These are phyloP conservation scores for Atrina japonica DNA, from an alignment of 2,888 invertebrate genomes.

Conservation along the genomic window DNA sequence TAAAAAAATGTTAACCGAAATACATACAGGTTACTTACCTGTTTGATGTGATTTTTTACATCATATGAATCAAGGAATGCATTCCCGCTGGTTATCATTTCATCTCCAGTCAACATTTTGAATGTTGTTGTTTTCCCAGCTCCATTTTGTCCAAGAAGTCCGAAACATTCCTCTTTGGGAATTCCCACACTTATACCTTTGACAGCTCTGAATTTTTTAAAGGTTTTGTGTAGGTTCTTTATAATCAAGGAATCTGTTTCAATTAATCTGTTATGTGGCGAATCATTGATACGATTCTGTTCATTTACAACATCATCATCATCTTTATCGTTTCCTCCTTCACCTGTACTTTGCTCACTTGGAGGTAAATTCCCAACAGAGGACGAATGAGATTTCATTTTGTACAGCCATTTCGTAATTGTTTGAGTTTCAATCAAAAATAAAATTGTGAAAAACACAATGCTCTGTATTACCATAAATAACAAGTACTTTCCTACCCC, in stretches of 20 bases:
- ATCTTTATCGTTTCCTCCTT: constrained; percentile 33
- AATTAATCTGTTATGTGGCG: constrained; percentile 48
- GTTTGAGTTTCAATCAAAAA: no score
- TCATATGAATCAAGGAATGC: constrained; percentile 81
- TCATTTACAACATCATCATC: constrained; percentile 80
- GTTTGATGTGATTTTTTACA: constrained; percentile 60
- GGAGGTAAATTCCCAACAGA: no score
- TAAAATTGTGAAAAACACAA: constrained; percentile 82
- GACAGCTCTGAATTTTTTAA: constrained; percentile 82
- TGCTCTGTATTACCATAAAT: constrained; percentile 83
- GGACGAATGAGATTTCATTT: no score
- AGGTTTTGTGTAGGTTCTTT: constrained; percentile 86
- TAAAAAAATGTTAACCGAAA: no score
- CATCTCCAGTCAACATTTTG: constrained; percentile 85
- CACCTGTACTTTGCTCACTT: no score
- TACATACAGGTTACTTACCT: constrained; percentile 56
- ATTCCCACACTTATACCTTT: constrained; percentile 75
- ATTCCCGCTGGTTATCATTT: constrained; percentile 81
- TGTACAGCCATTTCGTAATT: no score
- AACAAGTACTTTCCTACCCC: constrained; percentile 87
- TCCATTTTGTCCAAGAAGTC: constrained; percentile 91
- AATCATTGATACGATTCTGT: constrained; percentile 72
- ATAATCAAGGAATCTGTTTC: constrained; percentile 83
- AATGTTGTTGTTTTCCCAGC: constrained; percentile 95
- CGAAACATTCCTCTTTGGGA: constrained; percentile 87